phyloP scores from a whole-genome alignment of 2,797 vertebrate genomes.

The Emydoidea blandingii region DNA sequence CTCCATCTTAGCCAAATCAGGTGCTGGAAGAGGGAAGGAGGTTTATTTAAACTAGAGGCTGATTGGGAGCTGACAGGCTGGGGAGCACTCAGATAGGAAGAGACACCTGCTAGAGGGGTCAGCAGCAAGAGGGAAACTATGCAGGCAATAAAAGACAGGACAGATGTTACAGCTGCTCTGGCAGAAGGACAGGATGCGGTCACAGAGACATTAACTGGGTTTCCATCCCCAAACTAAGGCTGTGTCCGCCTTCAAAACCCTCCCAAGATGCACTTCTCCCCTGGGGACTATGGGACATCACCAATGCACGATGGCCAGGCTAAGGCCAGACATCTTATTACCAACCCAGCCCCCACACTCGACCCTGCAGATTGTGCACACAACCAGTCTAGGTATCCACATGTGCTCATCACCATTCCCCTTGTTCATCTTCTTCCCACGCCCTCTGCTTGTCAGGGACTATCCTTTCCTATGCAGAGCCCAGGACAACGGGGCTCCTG shows the following conservation, averaged over 20 bases:
- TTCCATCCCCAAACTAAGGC: not conserved
- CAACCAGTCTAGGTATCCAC: not conserved
- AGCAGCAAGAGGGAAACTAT: not conserved
- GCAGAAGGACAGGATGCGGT: not conserved
- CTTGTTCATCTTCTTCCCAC: too few species aligned
- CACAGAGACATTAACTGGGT: not conserved
- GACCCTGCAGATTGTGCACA: not conserved
- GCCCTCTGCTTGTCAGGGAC: not conserved
- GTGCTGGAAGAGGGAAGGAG: not conserved
- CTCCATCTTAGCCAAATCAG: not conserved
- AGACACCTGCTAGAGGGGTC: not conserved
- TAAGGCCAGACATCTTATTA: not conserved
- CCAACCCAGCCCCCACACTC: too few species aligned
- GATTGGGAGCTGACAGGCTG: not conserved
- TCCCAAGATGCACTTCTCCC: too few species aligned
- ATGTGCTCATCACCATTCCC: not conserved
- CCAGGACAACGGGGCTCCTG: not conserved
- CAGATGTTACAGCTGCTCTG: not conserved
- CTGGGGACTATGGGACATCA: not conserved
- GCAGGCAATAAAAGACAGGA: too few species aligned
- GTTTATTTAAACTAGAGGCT: not conserved
- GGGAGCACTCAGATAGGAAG: not conserved
- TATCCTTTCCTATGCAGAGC: not conserved
- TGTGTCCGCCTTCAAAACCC: not conserved
- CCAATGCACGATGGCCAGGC: too few species aligned